These are phyloP conservation scores for Ptychadena robeensis DNA, from an alignment of 2,797 vertebrate species.

Conservation along the genomic window DNA sequence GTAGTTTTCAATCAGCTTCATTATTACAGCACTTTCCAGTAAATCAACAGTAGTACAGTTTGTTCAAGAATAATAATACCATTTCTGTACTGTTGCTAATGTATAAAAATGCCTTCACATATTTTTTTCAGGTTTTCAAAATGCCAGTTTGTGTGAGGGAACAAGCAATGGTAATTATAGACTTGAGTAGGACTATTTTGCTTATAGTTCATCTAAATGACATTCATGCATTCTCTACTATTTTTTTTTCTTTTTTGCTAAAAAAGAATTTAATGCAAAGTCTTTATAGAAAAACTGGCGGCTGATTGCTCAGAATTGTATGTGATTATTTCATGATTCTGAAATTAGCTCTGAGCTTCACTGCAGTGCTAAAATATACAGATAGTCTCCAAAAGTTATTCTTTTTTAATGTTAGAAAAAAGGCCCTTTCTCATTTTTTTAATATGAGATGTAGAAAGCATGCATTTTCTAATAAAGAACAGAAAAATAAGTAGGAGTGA, in stretches of 20 bases:
- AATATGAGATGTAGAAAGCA: conserved; percentile 33
- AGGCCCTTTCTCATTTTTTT: conserved; percentile 37
- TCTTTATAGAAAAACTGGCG: conserved; percentile 65
- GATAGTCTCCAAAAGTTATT: conserved; percentile 72
- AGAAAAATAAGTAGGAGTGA: conserved; percentile 52
- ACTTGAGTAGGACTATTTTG: conserved; percentile 69
- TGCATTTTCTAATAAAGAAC: conserved; percentile 59
- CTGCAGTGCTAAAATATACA: conserved; percentile 63
- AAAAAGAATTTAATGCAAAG: conserved; percentile 70
- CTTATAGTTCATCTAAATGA: conserved; percentile 66
- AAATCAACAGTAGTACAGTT: conserved; percentile 59
- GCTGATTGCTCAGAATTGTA: conserved; percentile 69
- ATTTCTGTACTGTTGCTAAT: conserved; percentile 60
- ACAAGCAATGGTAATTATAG: conserved; percentile 65
- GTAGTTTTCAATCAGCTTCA: conserved; percentile 17
- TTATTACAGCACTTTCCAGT: conserved; percentile 58
- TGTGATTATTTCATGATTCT: conserved; percentile 73
- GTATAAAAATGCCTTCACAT: conserved; percentile 53
- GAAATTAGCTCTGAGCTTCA: conserved; percentile 68
- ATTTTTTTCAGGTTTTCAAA: conserved; percentile 67
- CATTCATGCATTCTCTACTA: conserved; percentile 67
- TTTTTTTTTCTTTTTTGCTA: conserved; percentile 57
- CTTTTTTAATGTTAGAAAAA: conserved; percentile 58
- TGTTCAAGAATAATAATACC: conserved; percentile 58
- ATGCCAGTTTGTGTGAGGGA: conserved; percentile 58